Base-by-base conservation (phyloP, 2,888 invertebrate species). In the Patella pellucida region DNA sequence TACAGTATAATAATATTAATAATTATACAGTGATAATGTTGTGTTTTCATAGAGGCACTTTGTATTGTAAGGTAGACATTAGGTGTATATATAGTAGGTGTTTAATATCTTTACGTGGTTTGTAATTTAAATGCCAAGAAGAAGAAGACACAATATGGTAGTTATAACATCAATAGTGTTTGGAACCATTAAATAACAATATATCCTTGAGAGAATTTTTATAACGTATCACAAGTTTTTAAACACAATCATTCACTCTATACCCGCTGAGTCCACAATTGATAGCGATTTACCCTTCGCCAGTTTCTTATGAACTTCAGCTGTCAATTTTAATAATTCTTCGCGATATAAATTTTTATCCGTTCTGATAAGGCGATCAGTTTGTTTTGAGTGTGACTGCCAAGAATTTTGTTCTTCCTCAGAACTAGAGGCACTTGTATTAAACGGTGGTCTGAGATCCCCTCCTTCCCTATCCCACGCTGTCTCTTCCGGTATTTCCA, bases 401-500 rank as follows among this genome's bases (percentile, higher is more conserved):
- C 23, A 71, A 51, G 67, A 74, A 50, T 68, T 69, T 69, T 70
- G 69, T 23, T 78, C 80, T 41, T 73, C 77, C 51, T 79, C 83
- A 5, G 84, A 83, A 68, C 81, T 81, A 72, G 81, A 80, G 9
- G 79, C 76, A 76, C 79, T 80, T 56, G 76, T 77, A 69, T 78
- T 80, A 62, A 78, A 72, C 52, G 79, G 79, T 19, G 76, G 83
- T 69, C 79, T 72, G 19, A 80, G 62, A 41, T 51, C 52, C 19
- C 80, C 80, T 50, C 78, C 75, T 15, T 79, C 78, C 68, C 82
- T 83, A 70, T 83, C 81, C 81, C 80, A 83, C 15, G 72, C 69
- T 23, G 84, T 83, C 76, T 85, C 83, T 71, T 85, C 85, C 56
- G 83, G 85, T 72, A 84, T 82, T 71, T 85, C 86, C n/a, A 85